A percentile compares a stretch with the other conserved stretches of the same genome.
Conservation (phyloP, 2,797 vertebrate species). For the Tauraco hartlaubi region DNA sequence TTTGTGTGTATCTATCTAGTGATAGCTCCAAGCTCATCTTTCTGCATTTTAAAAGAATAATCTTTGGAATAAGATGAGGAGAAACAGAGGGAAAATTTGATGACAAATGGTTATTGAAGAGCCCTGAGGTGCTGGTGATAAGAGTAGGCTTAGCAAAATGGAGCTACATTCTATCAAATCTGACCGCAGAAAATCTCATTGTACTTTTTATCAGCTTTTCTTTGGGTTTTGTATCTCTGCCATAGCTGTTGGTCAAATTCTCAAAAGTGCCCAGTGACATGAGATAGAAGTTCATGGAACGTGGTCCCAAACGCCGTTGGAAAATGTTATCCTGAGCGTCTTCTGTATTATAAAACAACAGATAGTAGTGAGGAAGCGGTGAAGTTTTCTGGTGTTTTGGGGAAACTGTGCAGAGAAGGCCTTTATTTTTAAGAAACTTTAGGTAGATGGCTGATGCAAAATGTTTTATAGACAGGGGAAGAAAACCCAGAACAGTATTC, state of each 20-base stretch:
- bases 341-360: neutral
- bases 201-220: constrained; percentile 48
- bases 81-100: constrained; percentile 57
- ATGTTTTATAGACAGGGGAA: neutral
- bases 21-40: constrained; percentile 42
- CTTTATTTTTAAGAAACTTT: neutral
- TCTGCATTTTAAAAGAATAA: constrained; percentile 54
- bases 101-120: constrained; percentile 68
- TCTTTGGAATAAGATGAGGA: constrained; percentile 54
- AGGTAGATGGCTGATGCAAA: neutral
- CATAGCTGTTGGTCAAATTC: constrained; percentile 36
- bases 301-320: constrained; percentile 2
- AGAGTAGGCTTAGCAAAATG: constrained; percentile 43
- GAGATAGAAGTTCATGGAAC: neutral
- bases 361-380: neutral
- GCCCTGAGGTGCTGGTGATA: constrained; percentile 63
- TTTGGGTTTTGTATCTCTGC: constrained; percentile 33
- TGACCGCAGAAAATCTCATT: constrained; percentile 27
- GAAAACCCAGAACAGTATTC: neutral
- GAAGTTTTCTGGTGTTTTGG: neutral
- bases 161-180: constrained; percentile 16
- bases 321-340: constrained; percentile 6
- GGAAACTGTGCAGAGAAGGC: neutral
- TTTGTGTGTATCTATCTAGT: constrained; percentile 12
- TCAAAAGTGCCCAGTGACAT: constrained; percentile 2